Evolutionary conservation across 1,140 invertebrate species (phyloP), one percentile per base, ranked within the genome.

Genomic region (Parapsyche elsis): DNA sequence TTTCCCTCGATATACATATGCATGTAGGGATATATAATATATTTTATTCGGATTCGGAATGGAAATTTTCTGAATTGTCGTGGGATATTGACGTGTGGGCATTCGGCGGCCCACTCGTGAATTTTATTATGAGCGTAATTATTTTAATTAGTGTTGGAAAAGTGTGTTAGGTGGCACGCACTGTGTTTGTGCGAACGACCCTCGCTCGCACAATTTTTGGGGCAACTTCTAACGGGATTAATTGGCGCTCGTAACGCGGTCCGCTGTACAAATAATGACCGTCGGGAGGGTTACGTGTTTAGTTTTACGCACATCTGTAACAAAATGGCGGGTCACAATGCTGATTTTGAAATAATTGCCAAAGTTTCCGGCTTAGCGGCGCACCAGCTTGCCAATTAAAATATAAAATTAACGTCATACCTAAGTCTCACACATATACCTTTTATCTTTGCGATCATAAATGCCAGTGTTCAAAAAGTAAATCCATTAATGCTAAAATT

Each of bases 321-420:
- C 74, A 49, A 53, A n/a, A 26, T 19, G 19, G 64, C 24, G 64
- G 57, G 71, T 53, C 79, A 70, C 57, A 81, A 76, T 70, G 76
- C 53, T 75, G 80, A 81, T 81, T 78, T 81, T 61, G 71, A 79
- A 81, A 81, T 78, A 79, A 81, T 81, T 81, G 73, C 76, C 26
- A 81, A 81, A 81, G 76, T 81, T 81, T 75, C 71, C 12, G 57
- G 75, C 59, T 38, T 64, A 77, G 57, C 75, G 57, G n/a, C 10
- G 75, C 75, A 45, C 75, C 77, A 76, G 71, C 80, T 81, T 79
- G 80, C 70, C 59, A 78, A 81, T 78, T 77, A 78, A 78, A 79
- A 78, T 79, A 57, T 77, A 77, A 77, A 61, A 77, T 77, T 77
- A 77, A 77, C 49, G 75, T 77, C 75, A 77, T 45, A 77, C 75